Conservation (phyloP, 2,888 invertebrate genomes). For the Polymixis lichenea region DNA sequence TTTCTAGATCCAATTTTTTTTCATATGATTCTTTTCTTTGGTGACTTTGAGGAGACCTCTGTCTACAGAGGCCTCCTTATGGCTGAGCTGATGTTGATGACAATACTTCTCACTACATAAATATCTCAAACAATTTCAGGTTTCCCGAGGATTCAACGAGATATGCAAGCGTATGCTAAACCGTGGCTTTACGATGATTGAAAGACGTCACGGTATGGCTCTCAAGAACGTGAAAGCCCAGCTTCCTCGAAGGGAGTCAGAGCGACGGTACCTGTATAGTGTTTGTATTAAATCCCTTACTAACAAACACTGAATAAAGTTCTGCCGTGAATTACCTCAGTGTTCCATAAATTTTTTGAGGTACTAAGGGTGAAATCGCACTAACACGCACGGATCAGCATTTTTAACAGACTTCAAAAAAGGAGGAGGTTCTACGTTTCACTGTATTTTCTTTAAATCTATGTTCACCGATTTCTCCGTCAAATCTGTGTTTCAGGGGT, state of each 20-base stretch:
- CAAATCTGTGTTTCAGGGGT: too few relatives aligned
- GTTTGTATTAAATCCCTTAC: conserved; percentile 19
- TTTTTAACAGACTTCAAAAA: background rate
- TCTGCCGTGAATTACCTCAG: background rate
- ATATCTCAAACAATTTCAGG: conserved; percentile 86
- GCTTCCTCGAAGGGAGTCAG: conserved; percentile 96
- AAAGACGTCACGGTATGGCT: conserved; percentile 93
- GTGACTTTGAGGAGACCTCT: background rate
- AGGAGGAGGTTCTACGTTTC: background rate
- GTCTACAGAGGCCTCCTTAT: background rate
- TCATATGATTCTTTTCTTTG: background rate
- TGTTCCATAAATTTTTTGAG: background rate
- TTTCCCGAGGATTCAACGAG: conserved; percentile 94
- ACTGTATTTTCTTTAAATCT: too few relatives aligned
- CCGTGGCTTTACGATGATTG: conserved; percentile 95
- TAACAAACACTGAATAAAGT: conserved; percentile 34
- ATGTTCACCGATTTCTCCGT: too few relatives aligned
- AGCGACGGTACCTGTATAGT: conserved; percentile 90
- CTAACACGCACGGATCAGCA: conserved; percentile 25
- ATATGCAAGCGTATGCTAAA: conserved; percentile 94
- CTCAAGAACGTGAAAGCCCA: conserved; percentile 95
- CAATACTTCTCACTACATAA: background rate
- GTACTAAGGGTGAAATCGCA: background rate
- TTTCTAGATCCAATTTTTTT: too few relatives aligned
- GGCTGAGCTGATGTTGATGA: background rate